These are phyloP conservation scores for Oscheius sp. DNA, from an alignment of 2,888 invertebrate species.

Conservation along the genomic window DNA sequence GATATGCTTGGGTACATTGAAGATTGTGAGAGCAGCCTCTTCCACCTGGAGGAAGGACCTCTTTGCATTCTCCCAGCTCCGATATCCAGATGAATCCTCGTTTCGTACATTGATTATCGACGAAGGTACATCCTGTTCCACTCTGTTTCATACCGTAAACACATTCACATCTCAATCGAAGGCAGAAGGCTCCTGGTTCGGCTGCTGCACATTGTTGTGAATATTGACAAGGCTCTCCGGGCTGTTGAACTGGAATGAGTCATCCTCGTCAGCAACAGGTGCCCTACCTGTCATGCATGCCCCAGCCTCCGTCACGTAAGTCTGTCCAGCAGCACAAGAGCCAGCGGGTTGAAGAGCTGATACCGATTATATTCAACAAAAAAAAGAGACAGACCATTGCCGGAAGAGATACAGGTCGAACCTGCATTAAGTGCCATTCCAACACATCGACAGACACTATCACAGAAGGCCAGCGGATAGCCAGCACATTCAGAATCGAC, in stretches of 20 bases:
- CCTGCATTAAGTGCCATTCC: constrained; percentile 69
- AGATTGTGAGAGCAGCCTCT: constrained; percentile 67
- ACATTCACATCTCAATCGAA: constrained; percentile 61
- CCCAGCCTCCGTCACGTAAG: constrained; percentile 69
- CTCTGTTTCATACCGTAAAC: constrained; percentile 68
- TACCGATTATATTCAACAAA: neutral
- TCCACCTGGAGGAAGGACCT: constrained; percentile 69
- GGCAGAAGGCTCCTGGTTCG: constrained; percentile 69
- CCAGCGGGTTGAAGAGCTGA: constrained; percentile 47
- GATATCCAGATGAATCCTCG: constrained; percentile 69
- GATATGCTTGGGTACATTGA: constrained; percentile 66
- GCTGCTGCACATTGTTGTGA: constrained; percentile 69
- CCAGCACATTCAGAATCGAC: constrained; percentile 68
- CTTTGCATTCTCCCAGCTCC: constrained; percentile 69
- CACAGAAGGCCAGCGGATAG: constrained; percentile 68
- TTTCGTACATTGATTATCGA: constrained; percentile 66
- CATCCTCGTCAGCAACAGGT: constrained; percentile 9
- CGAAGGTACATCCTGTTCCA: constrained; percentile 67
- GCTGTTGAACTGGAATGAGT: constrained; percentile 60
- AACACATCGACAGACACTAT: constrained; percentile 67
- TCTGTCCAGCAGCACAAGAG: constrained; percentile 64
- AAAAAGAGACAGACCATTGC: neutral
- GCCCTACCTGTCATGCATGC: constrained; percentile 67
- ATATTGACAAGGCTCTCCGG: constrained; percentile 70
- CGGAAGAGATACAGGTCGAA: constrained; percentile 60